Conservation (phyloP, 2,797 vertebrate genomes). For the Notoglanidium macrostoma region DNA sequence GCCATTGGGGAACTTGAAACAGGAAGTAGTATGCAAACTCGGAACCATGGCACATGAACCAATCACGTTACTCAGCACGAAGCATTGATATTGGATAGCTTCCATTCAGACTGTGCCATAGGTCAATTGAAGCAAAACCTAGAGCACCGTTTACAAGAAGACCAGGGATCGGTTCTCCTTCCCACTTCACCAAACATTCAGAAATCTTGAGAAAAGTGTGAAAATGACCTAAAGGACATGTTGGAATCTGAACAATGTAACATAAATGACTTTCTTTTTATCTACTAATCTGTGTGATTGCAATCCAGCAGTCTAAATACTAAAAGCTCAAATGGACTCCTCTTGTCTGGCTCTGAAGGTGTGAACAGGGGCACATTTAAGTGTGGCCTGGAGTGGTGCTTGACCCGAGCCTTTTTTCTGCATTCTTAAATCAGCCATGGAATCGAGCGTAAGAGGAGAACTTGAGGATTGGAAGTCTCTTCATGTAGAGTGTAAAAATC, state of each 20-base stretch:
- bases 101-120: background rate
- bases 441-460: background rate
- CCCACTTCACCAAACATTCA: too few species aligned
- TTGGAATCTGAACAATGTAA: background rate
- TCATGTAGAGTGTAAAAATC: constrained; percentile 4
- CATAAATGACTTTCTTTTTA: background rate
- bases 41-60: too few species aligned
- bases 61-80: background rate
- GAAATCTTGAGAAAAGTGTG: background rate
- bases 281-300: background rate
- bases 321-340: background rate
- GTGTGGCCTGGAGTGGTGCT: constrained; percentile 3
- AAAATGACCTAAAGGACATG: background rate
- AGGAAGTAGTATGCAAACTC: background rate
- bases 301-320: background rate
- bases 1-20: background rate
- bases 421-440: constrained; percentile 10
- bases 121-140: background rate
- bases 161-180: background rate
- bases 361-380: background rate
- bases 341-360: background rate
- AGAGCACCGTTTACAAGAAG: background rate
- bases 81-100: background rate
- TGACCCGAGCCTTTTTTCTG: constrained; percentile 12
- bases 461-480: background rate